Base-by-base conservation (phyloP, 2,888 invertebrate genomes). In the Smittia aterrima region DNA sequence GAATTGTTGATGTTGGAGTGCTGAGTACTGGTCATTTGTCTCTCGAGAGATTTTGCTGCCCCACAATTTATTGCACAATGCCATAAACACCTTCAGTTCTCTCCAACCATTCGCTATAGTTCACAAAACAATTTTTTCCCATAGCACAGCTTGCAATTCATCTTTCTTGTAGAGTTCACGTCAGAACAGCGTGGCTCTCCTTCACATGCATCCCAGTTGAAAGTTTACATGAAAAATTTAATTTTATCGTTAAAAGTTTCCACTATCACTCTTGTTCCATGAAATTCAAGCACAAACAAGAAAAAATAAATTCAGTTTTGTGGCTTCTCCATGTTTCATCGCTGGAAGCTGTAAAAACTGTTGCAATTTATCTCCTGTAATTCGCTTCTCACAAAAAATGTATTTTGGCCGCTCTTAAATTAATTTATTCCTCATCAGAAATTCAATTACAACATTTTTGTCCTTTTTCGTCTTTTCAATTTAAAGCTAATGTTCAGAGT, bases 271-370 rank as follows among this genome's bases (percentile, higher is more conserved):
- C 24, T 18, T 2, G 24, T 47, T 47, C n/a, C n/a, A n/a, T 47
- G 3, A 18, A 2, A 7, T 16, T 47, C n/a, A 4, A 47, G 18
- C n/a, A 47, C n/a, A 47, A 7, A n/a, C n/a, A n/a, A n/a, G n/a
- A 47, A 47, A 47, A 58, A 24, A 58, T 58, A 20, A 22, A 58
- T 58, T 58, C 24, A 58, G 3, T 58, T 58, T 58, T 18, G 18
- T 58, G 58, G 58, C 58, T 58, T 58, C 16, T 58, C 13, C 58
- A 20, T 58, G 58, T 58, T 58, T 58, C 24, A 58, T 58, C 58
- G 24, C 58, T 16, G 22, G 18, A 20, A 58, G 16, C 18, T 22
- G 24, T 16, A 58, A 58, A 58, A 58, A 58, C 7, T 38, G 38
- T 38, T 38, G 16, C 58, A 16, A 11, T 38, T 38, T 47, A 47